Conservation (phyloP, 2,797 vertebrate species). For the Thripadectes ignobilis region DNA sequence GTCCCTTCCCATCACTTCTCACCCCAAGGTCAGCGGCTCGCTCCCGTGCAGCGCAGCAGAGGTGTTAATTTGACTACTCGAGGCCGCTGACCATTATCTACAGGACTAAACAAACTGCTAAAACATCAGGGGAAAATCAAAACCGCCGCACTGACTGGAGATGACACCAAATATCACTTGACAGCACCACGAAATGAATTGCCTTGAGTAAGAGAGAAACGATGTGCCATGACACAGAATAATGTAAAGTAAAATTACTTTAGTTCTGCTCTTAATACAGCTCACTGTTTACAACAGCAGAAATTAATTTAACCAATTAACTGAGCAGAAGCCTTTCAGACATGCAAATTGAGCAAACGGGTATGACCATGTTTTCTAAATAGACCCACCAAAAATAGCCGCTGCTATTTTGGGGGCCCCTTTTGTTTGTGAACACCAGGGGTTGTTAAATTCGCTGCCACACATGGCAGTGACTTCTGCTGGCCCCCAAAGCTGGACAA, state of each 20-base stretch:
- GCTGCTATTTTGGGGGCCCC: accelerated
- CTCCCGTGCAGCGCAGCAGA: not conserved
- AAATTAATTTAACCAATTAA: conserved; percentile 55
- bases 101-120: conserved; percentile 8
- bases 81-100: conserved; percentile 53
- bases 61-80: conserved; percentile 55
- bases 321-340: conserved; percentile 24
- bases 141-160: not conserved
- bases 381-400: not conserved
- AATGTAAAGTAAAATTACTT: conserved; percentile 50
- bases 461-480: accelerated
- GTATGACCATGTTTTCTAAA: not conserved
- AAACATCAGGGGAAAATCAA: not conserved
- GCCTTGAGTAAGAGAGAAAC: conserved; percentile 45
- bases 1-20: conserved; percentile 54
- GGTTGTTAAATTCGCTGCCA: not conserved
- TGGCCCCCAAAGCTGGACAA: not conserved
- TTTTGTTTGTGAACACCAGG: not conserved
- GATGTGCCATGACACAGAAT: not conserved
- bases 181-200: conserved; percentile 37
- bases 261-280: not conserved
- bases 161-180: conserved; percentile 5
- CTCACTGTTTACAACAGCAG: not conserved
- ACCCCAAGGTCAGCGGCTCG: conserved; percentile 34
- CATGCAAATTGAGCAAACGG: not conserved